These are phyloP conservation scores for Orchesella cincta DNA, from an alignment of 1,140 invertebrate genomes.

Conservation along the genomic window DNA sequence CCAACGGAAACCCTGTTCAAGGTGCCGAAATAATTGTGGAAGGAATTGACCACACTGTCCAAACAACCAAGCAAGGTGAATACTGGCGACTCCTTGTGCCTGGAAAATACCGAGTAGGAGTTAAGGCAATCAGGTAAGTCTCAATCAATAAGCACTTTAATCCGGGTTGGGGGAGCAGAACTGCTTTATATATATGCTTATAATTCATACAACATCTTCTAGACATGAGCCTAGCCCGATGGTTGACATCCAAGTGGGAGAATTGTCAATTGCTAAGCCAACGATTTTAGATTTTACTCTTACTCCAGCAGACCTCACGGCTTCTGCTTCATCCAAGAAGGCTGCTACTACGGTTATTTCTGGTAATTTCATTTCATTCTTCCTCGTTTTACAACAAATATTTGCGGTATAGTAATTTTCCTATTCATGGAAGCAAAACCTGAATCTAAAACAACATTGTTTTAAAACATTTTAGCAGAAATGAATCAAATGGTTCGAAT, in stretches of 20 bases:
- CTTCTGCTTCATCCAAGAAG: background rate
- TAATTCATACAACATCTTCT: background rate
- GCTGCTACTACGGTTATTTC: too few species aligned
- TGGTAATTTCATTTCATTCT: too few species aligned
- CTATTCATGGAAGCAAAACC: too few species aligned
- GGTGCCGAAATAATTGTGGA: slow-evolving; percentile 71
- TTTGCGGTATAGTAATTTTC: too few species aligned
- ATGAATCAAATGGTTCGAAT: too few species aligned
- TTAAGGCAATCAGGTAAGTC: slow-evolving; percentile 71
- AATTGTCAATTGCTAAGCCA: background rate
- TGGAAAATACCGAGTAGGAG: slow-evolving; percentile 74
- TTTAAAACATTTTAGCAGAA: too few species aligned
- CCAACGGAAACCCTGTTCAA: slow-evolving; percentile 62
- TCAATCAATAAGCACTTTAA: background rate
- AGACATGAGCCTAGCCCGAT: background rate
- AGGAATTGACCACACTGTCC: slow-evolving; percentile 72
- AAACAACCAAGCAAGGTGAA: slow-evolving; percentile 74
- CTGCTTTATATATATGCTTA: too few species aligned
- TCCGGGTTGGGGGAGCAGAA: too few species aligned
- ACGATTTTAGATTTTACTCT: slow-evolving; percentile 27
- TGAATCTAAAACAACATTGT: too few species aligned
- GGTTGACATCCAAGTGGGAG: slow-evolving; percentile 12
- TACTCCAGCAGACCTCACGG: background rate
- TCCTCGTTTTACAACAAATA: too few species aligned
- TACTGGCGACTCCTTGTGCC: slow-evolving; percentile 84